Evolutionary conservation across 1,140 invertebrate species (phyloP).

Genomic region (Drosophila malerkotliana): DNA sequence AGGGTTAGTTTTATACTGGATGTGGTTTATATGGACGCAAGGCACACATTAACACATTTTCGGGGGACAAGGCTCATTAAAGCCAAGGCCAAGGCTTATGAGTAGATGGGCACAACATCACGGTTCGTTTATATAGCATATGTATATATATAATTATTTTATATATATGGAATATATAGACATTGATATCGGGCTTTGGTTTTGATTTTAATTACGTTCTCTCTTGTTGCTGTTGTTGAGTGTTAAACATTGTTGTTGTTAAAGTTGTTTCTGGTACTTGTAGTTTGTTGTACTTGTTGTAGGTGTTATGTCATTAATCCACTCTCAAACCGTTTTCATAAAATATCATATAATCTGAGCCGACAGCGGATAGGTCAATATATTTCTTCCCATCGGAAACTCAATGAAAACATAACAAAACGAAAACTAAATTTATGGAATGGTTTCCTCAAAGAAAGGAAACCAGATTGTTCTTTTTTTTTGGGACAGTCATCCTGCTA

Average conservation of each 20-base stretch:
- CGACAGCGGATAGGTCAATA: conserved; percentile 30
- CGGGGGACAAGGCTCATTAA: conserved; percentile 37
- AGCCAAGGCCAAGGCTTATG: conserved; percentile 60
- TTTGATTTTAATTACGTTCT: conserved; percentile 57
- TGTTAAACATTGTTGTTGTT: conserved; percentile 75
- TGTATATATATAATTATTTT: conserved; percentile 43
- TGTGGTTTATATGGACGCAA: conserved; percentile 62
- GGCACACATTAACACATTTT: conserved; percentile 57
- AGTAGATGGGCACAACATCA: conserved; percentile 74
- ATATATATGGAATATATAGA: conserved; percentile 66
- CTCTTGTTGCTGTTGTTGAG: conserved; percentile 63
- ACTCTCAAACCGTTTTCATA: conserved; percentile 32
- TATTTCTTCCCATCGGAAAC: conserved; percentile 27
- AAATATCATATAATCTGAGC: conserved; percentile 25
- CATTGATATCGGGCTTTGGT: conserved; percentile 65
- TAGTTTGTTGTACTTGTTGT: conserved; percentile 65
- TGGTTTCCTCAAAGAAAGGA: conserved; percentile 17
- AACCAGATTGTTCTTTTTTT: conserved; percentile 34
- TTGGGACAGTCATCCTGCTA: conserved; percentile 57
- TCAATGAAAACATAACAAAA: conserved; percentile 31
- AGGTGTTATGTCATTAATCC: conserved; percentile 68
- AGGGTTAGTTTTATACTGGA: conserved; percentile 25
- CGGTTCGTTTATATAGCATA: conserved; percentile 34
- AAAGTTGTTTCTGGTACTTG: conserved; percentile 65
- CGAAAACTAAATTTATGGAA: conserved; percentile 24